phyloP scores from a whole-genome alignment of 1,140 invertebrate genomes.

The Homarus americanus region DNA sequence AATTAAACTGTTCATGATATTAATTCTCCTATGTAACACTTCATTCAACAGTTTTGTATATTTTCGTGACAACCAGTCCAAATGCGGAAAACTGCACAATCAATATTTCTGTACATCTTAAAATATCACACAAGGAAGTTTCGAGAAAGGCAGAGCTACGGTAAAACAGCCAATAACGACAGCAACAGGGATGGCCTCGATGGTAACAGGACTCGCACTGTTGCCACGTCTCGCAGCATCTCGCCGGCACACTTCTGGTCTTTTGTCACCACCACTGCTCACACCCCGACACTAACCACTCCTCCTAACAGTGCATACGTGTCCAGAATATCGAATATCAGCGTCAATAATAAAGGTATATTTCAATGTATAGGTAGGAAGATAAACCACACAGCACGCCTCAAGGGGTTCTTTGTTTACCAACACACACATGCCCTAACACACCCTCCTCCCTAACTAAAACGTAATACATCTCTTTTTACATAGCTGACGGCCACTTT shows the following conservation, averaged over 20 bases:
- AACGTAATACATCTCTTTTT: too few species aligned
- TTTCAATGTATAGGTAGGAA: too few species aligned
- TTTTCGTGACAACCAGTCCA: too few species aligned
- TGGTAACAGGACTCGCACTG: neutral
- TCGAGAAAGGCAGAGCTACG: constrained; percentile 21
- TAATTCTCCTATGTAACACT: too few species aligned
- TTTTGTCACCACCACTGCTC: neutral
- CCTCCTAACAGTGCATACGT: too few species aligned
- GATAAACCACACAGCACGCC: neutral
- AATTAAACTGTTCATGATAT: too few species aligned
- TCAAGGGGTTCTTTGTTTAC: constrained; percentile 34
- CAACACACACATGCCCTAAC: constrained; percentile 26
- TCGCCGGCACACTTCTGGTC: neutral
- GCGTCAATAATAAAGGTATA: too few species aligned
- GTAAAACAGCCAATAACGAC: constrained; percentile 21
- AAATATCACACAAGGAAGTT: neutral
- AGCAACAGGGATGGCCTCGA: constrained; percentile 28
- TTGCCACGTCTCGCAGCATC: constrained; percentile 7
- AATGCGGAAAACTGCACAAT: too few species aligned
- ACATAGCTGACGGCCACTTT: too few species aligned
- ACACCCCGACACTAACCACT: neutral
- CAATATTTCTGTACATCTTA: too few species aligned
- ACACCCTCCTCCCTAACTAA: neutral
- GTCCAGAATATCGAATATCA: too few species aligned
- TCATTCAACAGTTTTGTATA: too few species aligned